Conservation (phyloP, 2,888 invertebrate genomes). For the Sarcophaga carnaria region DNA sequence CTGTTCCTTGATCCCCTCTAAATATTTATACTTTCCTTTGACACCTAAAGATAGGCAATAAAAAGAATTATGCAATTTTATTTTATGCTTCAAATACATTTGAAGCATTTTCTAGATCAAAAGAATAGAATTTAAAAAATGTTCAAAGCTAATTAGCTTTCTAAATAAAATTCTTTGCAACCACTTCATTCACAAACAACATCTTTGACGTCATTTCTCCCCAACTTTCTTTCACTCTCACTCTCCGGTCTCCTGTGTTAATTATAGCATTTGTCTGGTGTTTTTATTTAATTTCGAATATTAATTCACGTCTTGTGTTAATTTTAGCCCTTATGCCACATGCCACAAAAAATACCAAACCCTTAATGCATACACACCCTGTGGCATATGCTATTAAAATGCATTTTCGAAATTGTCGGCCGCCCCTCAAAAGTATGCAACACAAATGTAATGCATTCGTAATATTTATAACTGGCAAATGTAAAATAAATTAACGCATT, state of each 20-base stretch:
- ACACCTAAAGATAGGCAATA: too few species aligned
- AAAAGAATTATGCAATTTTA: too few species aligned
- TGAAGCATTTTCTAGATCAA: too few species aligned
- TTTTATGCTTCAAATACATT: too few species aligned
- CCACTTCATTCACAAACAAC: too few species aligned
- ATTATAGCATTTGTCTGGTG: slow-evolving; percentile 59
- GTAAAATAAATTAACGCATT: slow-evolving; percentile 71
- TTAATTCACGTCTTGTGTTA: slow-evolving; percentile 43
- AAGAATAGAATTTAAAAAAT: too few species aligned
- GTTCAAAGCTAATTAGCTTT: too few species aligned
- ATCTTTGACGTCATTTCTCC: too few species aligned
- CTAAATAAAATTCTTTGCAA: too few species aligned
- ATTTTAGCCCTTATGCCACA: background rate
- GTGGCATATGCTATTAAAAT: slow-evolving; percentile 58
- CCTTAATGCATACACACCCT: slow-evolving; percentile 30
- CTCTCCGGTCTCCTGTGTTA: slow-evolving; percentile 31
- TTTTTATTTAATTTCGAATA: slow-evolving; percentile 61
- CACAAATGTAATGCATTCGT: slow-evolving; percentile 56
- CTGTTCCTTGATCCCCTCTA: too few species aligned
- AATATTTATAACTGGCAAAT: slow-evolving; percentile 71
- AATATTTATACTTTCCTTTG: too few species aligned
- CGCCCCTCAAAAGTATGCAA: slow-evolving; percentile 57
- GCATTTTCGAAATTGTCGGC: slow-evolving; percentile 41
- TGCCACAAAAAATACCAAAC: background rate
- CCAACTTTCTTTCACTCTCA: background rate